These are phyloP conservation scores for Temnothorax ravouxi DNA, from an alignment of 2,888 invertebrate species.

Conservation along the genomic window DNA sequence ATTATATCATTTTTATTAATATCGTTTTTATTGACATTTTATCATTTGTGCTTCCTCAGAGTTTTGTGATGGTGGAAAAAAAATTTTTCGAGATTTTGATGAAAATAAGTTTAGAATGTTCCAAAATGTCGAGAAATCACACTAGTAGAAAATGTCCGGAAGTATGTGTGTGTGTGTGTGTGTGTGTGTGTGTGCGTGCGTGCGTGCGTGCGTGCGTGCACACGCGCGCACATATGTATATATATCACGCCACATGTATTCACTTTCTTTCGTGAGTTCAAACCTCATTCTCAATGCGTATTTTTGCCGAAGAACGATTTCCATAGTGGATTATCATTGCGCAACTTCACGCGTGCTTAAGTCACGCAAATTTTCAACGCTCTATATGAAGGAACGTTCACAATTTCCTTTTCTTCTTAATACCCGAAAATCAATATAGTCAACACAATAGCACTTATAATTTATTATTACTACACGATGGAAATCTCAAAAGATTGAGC, in stretches of 20 bases:
- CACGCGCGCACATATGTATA: neutral
- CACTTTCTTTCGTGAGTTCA: constrained; percentile 3
- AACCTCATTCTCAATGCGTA: constrained; percentile 2
- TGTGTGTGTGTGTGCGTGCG: too few relatives aligned
- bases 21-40: too few relatives aligned
- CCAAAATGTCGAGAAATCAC: too few relatives aligned
- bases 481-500: neutral
- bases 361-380: neutral
- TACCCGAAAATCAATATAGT: neutral
- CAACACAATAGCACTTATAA: neutral
- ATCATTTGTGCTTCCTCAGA: too few relatives aligned
- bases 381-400: neutral
- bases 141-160: too few relatives aligned
- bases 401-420: neutral
- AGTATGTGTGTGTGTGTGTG: too few relatives aligned
- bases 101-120: too few relatives aligned
- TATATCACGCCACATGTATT: neutral
- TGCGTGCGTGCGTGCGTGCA: too few relatives aligned
- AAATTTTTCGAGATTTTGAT: too few relatives aligned
- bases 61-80: too few relatives aligned
- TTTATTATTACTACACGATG: neutral
- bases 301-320: constrained; percentile 6
- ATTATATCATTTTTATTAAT: too few relatives aligned
- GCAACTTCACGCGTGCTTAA: neutral
- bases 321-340: neutral